A percentile compares a stretch with the other conserved stretches of the same genome.
Evolutionary conservation across 2,888 invertebrate species (phyloP).

Genomic region (Limnephilus rhombicus): DNA sequence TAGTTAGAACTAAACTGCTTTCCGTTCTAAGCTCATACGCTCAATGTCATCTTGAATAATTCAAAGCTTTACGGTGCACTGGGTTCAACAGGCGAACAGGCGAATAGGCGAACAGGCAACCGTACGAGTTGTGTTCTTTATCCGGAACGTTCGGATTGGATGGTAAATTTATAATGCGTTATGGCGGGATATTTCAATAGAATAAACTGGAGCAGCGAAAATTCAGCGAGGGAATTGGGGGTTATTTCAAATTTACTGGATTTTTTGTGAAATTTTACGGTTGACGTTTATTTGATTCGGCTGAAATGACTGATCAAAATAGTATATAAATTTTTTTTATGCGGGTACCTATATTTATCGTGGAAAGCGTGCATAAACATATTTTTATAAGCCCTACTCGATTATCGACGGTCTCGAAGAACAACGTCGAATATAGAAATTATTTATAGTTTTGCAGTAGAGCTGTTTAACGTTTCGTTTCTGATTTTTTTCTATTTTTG

Average conservation of each 20-base stretch:
- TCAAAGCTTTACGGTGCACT: slow-evolving; percentile 36
- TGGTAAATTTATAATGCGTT: slow-evolving; percentile 63
- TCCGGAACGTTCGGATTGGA: slow-evolving; percentile 51
- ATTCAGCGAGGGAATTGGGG: slow-evolving; percentile 61
- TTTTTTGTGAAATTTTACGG: slow-evolving; percentile 36
- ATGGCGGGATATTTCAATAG: slow-evolving; percentile 59
- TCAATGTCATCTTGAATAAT: slow-evolving; percentile 53
- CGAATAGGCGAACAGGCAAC: background rate
- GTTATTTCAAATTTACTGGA: slow-evolving; percentile 54
- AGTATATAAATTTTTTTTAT: background rate
- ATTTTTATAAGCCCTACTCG: background rate
- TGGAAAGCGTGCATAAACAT: background rate
- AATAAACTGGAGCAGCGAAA: slow-evolving; percentile 56
- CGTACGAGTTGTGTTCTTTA: slow-evolving; percentile 30
- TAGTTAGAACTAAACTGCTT: background rate
- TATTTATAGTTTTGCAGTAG: no score
- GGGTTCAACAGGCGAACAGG: slow-evolving; percentile 23
- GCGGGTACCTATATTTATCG: background rate
- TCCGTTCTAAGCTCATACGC: slow-evolving; percentile 24
- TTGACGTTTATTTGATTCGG: slow-evolving; percentile 3
- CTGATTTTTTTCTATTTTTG: no score
- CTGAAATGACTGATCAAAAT: background rate
- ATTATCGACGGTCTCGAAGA: no score
- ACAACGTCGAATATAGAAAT: no score
- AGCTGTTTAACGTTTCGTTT: no score